phyloP scores from a whole-genome alignment of 2,797 vertebrate genomes.

The Dendrocincla fuliginosa region DNA sequence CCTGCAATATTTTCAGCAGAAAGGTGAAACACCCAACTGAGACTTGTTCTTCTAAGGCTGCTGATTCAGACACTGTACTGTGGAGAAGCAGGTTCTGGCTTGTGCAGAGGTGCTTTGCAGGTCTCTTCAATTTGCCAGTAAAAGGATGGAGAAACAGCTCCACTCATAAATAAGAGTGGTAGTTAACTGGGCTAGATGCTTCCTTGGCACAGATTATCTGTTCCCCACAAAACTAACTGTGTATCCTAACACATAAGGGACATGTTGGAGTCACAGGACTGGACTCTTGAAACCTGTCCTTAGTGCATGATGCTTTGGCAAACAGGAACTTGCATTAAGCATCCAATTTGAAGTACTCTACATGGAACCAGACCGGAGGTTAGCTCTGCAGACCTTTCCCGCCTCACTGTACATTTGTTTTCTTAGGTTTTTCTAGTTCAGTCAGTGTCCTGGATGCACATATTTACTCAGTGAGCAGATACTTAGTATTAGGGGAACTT shows the following conservation, averaged over 20 bases:
- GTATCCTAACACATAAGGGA: not conserved
- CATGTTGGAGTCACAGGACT: not conserved
- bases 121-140: not conserved
- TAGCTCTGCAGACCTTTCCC: not conserved
- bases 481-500: accelerated
- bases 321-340: not conserved
- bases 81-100: not conserved
- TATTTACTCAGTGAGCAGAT: not conserved
- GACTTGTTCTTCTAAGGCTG: not conserved
- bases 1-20: not conserved
- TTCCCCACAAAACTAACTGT: not conserved
- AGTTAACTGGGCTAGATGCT: not conserved
- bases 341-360: not conserved
- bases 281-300: not conserved
- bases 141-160: not conserved
- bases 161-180: not conserved
- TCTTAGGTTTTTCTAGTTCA: not conserved
- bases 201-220: not conserved
- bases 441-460: not conserved
- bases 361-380: not conserved
- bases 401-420: not conserved
- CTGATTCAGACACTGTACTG: not conserved
- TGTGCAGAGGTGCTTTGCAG: not conserved
- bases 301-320: not conserved
- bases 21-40: not conserved